Evolutionary conservation across 30 jellyfish, hydroid and myxozoan genomes (phyloP), one percentile per base, ranked within the genome.

Genomic region (Pelagia noctiluca): DNA sequence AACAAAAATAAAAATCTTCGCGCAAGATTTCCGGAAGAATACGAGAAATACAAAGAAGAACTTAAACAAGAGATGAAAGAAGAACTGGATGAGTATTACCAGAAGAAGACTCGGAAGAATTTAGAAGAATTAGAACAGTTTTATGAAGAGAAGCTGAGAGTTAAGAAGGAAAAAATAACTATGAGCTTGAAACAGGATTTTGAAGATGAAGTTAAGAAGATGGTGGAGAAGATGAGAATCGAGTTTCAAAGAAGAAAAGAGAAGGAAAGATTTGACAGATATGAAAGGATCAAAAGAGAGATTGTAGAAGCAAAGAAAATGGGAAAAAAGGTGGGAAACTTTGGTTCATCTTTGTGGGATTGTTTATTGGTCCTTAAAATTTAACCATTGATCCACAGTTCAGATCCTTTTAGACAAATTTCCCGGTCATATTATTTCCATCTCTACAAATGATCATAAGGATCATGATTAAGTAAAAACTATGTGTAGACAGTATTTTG

Each of bases 241-340:
- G 2, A 60, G 33, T 71, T 78, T 0, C 78, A 80, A 28, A 65
- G 84, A 30, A 68, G 91, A 50, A 67, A 80, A 24, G 77, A 80
- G 10, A 24, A 32, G 34, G 91, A 80, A 22, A 64, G 91, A 60
- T 64, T 64, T 31, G 50, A 35, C 42, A 77, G 70, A 31, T 80
- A 80, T 69, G 63, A 80, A 21, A 80, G 35, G 29, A 80, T 80
- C 0, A 67, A 80, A 29, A 47, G 37, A 50, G 91, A 67, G 8
- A 68, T 67, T 3, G 67, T 50, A n/a, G 67, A 19, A 38, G 85
- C 83, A 1, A 80, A 67, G 50, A 23, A 28, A 19, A 74, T 47
- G 13, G 84, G 83, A 29, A 19, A 35, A 2, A 66, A 80, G 91
- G 91, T 80, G 67, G 36, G n/a, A n/a, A n/a, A n/a, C n/a, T n/a